Conservation (phyloP, 37 sponge, comb jelly and placozoan species). For the Beroe ovata region DNA sequence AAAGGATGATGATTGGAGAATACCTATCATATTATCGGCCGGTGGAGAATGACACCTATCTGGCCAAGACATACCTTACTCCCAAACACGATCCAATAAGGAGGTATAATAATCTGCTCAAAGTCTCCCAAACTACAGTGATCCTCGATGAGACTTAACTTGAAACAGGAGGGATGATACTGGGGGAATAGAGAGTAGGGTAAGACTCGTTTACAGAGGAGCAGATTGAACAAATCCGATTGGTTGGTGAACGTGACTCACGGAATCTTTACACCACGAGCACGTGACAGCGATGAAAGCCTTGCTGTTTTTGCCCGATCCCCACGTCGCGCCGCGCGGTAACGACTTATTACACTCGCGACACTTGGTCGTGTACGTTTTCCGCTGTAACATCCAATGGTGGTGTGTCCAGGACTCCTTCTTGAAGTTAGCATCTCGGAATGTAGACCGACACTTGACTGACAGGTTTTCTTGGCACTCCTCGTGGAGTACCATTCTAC, state of each 20-base stretch:
- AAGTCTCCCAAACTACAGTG: constrained; percentile 64
- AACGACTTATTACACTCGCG: constrained; percentile 54
- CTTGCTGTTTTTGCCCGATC: constrained; percentile 48
- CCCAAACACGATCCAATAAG: constrained; percentile 53
- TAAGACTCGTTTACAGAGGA: no score
- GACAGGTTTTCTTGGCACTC: constrained; percentile 61
- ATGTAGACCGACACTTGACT: constrained; percentile 46
- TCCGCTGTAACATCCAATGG: constrained; percentile 59
- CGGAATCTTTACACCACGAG: constrained; percentile 58
- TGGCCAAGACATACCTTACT: constrained; percentile 66
- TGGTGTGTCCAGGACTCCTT: constrained; percentile 66
- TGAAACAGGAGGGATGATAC: constrained; percentile 64
- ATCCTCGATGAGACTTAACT: constrained; percentile 58
- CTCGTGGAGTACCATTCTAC: constrained; percentile 50
- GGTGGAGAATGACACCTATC: no score
- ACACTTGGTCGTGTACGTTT: constrained; percentile 18
- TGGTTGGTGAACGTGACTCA: no score
- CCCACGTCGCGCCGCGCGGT: constrained; percentile 6
- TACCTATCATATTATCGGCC: no score
- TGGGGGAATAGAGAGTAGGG: background rate
- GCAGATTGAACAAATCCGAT: no score
- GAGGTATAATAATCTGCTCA: constrained; percentile 54
- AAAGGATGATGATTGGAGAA: no score
- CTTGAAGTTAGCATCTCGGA: constrained; percentile 54
- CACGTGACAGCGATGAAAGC: constrained; percentile 48